These are phyloP conservation scores for Lobophora halterata DNA, from an alignment of 2,888 invertebrate species.

Conservation along the genomic window DNA sequence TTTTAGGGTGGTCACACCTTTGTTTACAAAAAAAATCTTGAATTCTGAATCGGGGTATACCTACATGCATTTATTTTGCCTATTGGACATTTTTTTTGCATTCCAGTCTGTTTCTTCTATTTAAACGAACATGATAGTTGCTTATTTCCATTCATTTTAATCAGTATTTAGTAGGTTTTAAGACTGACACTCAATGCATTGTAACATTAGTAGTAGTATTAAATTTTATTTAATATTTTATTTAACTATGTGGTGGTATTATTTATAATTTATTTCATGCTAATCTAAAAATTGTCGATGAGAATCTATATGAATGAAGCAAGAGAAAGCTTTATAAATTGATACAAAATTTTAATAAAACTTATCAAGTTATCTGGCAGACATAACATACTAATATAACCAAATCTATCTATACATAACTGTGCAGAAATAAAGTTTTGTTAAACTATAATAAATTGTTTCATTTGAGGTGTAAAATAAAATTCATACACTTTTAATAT, in stretches of 20 bases:
- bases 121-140: no score
- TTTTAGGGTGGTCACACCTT: no score
- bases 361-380: conserved; percentile 64
- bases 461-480: conserved; percentile 10
- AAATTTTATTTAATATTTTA: conserved; percentile 57
- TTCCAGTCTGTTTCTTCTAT: conserved; percentile 62
- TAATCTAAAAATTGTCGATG: conserved; percentile 57
- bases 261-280: conserved; percentile 57
- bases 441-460: conserved; percentile 49
- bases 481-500: no score
- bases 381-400: conserved; percentile 69
- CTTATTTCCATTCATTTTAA: conserved; percentile 56
- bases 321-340: conserved; percentile 53
- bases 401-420: conserved; percentile 66
- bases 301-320: conserved; percentile 30
- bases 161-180: conserved; percentile 75
- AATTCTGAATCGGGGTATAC: no score
- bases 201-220: conserved; percentile 65
- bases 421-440: conserved; percentile 59
- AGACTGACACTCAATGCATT: conserved; percentile 74
- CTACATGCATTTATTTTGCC: conserved; percentile 40
- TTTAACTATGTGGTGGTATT: conserved; percentile 62
- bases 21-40: no score
- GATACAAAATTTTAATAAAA: conserved; percentile 48
- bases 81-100: conserved; percentile 45